Percentiles rank a stretch among this genome's conserved stretches.
Evolutionary conservation across 2,113 vertebrate species (phyloP).

Genomic region (Jaculus jaculus): DNA sequence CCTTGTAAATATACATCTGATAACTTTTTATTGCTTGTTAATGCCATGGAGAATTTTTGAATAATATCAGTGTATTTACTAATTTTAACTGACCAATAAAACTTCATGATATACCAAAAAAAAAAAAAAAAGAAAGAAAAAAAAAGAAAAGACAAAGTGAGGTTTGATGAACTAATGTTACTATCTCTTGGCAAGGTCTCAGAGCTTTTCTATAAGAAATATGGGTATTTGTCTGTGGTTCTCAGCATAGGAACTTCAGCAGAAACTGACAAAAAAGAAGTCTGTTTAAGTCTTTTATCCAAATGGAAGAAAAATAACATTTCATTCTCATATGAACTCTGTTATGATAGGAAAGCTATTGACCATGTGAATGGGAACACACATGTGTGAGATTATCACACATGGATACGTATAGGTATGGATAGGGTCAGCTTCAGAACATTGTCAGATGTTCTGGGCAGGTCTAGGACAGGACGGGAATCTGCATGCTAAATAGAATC

Average conservation of each 20-base stretch:
- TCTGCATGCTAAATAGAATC: not conserved
- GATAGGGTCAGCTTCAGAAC: accelerated
- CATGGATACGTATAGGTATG: not conserved
- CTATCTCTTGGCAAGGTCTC: not conserved
- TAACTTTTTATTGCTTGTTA: not conserved
- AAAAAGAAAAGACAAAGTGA: not conserved
- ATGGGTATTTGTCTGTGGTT: not conserved
- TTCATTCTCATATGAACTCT: not conserved
- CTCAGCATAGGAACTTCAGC: not conserved
- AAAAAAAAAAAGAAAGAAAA: no score
- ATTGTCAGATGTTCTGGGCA: not conserved
- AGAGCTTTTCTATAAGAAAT: not conserved
- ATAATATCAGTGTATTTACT: not conserved
- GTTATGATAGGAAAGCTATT: not conserved
- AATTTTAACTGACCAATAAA: not conserved
- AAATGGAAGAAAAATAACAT: not conserved
- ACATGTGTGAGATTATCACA: not conserved
- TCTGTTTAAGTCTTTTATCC: not conserved
- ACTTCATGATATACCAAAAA: no score
- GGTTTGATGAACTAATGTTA: not conserved
- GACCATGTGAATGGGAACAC: not conserved
- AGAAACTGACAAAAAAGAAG: not conserved
- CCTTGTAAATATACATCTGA: no score
- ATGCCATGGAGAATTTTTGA: not conserved
- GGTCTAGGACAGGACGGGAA: not conserved